Evolutionary conservation across 2,797 vertebrate genomes (phyloP).

Genomic region (Sebastiscus tertius): DNA sequence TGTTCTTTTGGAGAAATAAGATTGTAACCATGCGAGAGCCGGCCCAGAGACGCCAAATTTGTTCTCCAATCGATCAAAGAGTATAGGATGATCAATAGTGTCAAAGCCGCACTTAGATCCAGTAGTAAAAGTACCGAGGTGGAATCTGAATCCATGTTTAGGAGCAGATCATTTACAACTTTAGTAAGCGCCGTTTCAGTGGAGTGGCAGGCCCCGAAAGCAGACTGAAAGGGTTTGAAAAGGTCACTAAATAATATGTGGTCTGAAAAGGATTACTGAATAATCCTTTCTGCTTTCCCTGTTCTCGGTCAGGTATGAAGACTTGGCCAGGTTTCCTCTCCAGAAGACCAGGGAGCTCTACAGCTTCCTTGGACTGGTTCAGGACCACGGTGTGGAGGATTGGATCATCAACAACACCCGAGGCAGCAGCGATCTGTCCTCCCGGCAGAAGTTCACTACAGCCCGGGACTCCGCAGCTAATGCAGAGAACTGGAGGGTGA

Average conservation of each 20-base stretch:
- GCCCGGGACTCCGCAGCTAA: slow-evolving; percentile 71
- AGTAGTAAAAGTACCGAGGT: too few species aligned
- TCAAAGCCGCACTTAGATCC: too few species aligned
- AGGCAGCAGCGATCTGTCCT: slow-evolving; percentile 84
- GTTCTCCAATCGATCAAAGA: too few species aligned
- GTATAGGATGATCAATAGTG: too few species aligned
- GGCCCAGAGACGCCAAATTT: background rate
- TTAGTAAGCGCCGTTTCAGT: too few species aligned
- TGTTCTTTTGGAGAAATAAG: too few species aligned
- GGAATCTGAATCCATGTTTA: too few species aligned
- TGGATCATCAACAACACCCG: slow-evolving; percentile 94
- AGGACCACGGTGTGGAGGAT: slow-evolving; percentile 86
- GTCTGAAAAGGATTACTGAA: too few species aligned
- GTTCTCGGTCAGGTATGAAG: slow-evolving; percentile 78
- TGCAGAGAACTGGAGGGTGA: slow-evolving; percentile 93
- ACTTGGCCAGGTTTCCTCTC: slow-evolving; percentile 90
- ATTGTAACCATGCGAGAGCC: background rate
- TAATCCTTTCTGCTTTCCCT: background rate
- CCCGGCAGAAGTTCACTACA: slow-evolving; percentile 90
- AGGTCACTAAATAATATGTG: too few species aligned
- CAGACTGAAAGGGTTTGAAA: too few species aligned
- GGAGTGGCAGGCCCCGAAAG: too few species aligned
- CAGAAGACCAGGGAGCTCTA: slow-evolving; percentile 92
- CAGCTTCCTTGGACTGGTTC: slow-evolving; percentile 87
- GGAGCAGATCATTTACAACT: too few species aligned